Evolutionary conservation across 2,888 invertebrate species (phyloP).

Genomic region (Chironomus tentans): DNA sequence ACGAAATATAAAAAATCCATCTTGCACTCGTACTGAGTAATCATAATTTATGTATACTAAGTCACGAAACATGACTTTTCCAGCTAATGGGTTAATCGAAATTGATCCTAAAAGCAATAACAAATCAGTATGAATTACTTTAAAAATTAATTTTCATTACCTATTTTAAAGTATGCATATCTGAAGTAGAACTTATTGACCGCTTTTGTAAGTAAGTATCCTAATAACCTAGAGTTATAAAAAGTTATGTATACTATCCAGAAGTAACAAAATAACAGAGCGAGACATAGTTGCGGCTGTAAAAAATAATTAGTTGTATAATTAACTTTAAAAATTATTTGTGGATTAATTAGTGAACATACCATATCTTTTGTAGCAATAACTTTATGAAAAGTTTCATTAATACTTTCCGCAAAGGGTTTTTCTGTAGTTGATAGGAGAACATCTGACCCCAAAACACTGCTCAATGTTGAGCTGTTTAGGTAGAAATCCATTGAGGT

Average conservation of each 20-base stretch:
- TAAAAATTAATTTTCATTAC: constrained; percentile 41
- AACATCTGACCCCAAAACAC: not conserved
- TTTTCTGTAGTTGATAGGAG: not conserved
- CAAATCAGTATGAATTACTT: not conserved
- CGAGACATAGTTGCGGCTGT: constrained; percentile 61
- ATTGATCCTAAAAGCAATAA: constrained; percentile 66
- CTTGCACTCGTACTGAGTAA: constrained; percentile 84
- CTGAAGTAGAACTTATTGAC: constrained; percentile 78
- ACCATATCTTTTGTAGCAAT: constrained; percentile 22
- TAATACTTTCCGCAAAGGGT: not conserved
- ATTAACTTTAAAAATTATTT: not conserved
- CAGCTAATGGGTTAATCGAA: constrained; percentile 89
- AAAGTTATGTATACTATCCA: constrained; percentile 94
- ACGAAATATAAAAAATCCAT: constrained; percentile 93
- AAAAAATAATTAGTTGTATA: constrained; percentile 33
- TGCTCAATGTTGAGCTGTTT: not conserved
- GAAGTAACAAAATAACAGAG: constrained; percentile 69
- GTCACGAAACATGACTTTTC: constrained; percentile 97
- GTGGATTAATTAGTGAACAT: not conserved
- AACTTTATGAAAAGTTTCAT: not conserved
- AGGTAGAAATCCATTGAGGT: not conserved
- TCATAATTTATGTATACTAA: constrained; percentile 90
- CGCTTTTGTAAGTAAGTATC: constrained; percentile 79
- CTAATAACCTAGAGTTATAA: constrained; percentile 88
- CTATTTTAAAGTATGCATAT: constrained; percentile 83